A percentile compares a stretch with the other conserved stretches of the same genome.
Evolutionary conservation across 2,113 vertebrate species (phyloP).

Genomic region (Dasypus novemcinctus): DNA sequence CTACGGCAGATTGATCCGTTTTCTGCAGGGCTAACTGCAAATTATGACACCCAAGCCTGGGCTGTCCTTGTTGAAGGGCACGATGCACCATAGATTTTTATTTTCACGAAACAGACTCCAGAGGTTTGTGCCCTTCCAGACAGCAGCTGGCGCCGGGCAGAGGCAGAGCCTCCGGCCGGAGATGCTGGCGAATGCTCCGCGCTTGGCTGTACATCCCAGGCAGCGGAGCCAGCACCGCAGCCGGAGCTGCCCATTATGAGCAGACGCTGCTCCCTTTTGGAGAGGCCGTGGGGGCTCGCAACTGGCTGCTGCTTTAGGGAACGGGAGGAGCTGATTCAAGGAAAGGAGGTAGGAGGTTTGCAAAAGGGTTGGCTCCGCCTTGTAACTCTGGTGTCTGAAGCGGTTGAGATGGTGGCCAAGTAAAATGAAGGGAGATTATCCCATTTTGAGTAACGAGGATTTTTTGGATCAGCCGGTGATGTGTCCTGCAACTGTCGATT

Average conservation of each 20-base stretch:
- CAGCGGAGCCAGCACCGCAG: background rate
- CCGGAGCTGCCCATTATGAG: background rate
- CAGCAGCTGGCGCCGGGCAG: slow-evolving; percentile 68
- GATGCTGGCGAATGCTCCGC: slow-evolving; percentile 13
- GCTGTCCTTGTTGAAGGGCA: slow-evolving; percentile 67
- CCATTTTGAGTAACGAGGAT: slow-evolving; percentile 10
- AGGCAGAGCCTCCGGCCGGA: slow-evolving; percentile 21
- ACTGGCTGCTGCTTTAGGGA: background rate
- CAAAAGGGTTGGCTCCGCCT: background rate
- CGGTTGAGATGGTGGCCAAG: slow-evolving; percentile 28
- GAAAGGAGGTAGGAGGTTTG: background rate
- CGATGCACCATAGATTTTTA: slow-evolving; percentile 61
- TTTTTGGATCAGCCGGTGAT: background rate
- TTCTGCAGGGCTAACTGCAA: background rate
- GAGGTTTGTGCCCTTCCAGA: slow-evolving; percentile 65
- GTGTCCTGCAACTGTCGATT: slow-evolving; percentile 37
- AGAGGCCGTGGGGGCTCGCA: background rate
- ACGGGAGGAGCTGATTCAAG: background rate
- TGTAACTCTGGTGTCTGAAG: slow-evolving; percentile 1
- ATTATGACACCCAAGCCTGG: background rate
- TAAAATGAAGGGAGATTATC: background rate
- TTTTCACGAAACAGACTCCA: slow-evolving; percentile 59
- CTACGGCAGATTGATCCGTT: background rate
- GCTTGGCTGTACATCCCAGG: slow-evolving; percentile 46
- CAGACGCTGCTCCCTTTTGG: slow-evolving; percentile 32